Evolutionary conservation across 2,113 vertebrate genomes (phyloP).

Genomic region (Perccottus glenii): DNA sequence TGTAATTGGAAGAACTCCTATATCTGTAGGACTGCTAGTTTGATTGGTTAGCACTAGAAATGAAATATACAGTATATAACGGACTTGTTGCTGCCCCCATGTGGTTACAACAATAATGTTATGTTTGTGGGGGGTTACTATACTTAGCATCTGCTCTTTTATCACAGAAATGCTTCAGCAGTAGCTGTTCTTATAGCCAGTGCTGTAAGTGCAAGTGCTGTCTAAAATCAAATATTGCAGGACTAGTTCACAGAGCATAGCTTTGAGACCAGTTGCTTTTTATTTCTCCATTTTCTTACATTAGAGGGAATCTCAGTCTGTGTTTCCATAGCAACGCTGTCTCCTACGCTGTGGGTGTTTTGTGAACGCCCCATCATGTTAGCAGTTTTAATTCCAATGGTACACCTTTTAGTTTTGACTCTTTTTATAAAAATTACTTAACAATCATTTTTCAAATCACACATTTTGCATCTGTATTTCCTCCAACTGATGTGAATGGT

Average conservation of each 20-base stretch:
- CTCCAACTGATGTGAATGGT: background rate
- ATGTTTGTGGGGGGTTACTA: no score
- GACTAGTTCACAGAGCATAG: background rate
- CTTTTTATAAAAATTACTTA: background rate
- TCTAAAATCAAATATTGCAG: background rate
- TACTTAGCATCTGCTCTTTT: no score
- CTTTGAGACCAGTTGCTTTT: background rate
- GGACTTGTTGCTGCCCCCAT: conserved; percentile 54
- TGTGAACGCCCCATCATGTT: background rate
- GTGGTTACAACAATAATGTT: conserved; percentile 25
- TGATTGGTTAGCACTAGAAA: no score
- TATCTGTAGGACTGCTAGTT: no score
- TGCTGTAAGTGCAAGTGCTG: no score
- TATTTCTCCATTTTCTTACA: conserved; percentile 15
- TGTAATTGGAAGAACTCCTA: no score
- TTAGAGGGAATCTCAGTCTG: conserved; percentile 29
- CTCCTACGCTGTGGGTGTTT: conserved; percentile 19
- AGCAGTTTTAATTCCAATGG: background rate
- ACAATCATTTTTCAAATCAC: background rate
- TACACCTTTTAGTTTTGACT: background rate
- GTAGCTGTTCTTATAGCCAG: no score
- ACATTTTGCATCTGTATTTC: conserved; percentile 7
- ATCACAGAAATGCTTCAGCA: background rate
- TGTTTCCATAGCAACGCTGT: conserved; percentile 68
- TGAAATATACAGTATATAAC: background rate